phyloP scores from a whole-genome alignment of 2,113 vertebrate species.

The Xenotilapia leptura region DNA sequence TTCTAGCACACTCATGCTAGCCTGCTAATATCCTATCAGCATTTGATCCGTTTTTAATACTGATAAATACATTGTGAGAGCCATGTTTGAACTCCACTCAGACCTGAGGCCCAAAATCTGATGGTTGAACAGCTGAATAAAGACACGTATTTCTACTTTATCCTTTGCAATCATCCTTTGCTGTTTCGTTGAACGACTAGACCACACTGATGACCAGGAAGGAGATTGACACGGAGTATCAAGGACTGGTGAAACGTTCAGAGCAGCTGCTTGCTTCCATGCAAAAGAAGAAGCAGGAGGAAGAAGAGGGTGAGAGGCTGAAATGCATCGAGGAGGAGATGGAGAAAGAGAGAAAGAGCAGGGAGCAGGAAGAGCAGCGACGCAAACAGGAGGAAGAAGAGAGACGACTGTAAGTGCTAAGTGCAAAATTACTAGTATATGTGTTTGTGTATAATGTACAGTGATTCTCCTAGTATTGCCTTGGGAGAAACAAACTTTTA shows the following conservation, averaged over 20 bases:
- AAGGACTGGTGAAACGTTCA: constrained; percentile 82
- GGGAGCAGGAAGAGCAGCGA: constrained; percentile 80
- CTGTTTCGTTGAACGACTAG: constrained; percentile 51
- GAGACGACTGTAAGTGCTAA: constrained; percentile 79
- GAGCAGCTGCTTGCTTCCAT: constrained; percentile 86
- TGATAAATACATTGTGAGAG: background rate
- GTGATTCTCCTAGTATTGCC: background rate
- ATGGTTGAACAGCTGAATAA: background rate
- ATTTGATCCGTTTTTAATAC: background rate
- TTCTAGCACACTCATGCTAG: background rate
- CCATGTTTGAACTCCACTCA: background rate
- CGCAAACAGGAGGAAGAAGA: constrained; percentile 89
- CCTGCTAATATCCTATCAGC: background rate
- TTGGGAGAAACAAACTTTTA: background rate
- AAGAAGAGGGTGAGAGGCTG: constrained; percentile 89
- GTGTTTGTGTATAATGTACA: background rate
- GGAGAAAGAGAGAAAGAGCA: constrained; percentile 85
- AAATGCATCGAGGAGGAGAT: constrained; percentile 90
- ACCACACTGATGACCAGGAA: constrained; percentile 83
- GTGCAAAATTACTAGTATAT: background rate
- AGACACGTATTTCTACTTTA: background rate
- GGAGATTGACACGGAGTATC: constrained; percentile 88
- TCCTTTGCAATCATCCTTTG: background rate
- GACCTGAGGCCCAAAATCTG: background rate
- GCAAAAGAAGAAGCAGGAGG: constrained; percentile 91